Base-by-base conservation (phyloP, 2,888 invertebrate genomes). In the Elaeidobius kamerunicus region DNA sequence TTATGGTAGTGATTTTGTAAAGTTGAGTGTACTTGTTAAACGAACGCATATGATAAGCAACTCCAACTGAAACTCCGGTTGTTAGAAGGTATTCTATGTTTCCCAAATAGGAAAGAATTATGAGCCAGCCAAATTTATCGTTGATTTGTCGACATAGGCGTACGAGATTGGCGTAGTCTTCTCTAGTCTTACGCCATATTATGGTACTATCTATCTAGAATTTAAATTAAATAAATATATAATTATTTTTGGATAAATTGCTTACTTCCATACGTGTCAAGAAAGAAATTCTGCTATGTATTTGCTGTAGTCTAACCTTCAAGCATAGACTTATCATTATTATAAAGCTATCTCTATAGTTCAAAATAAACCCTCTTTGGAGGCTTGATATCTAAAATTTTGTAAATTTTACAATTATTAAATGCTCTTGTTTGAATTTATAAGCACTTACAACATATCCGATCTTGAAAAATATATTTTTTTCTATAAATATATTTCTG, bases 81-180 rank as follows among this genome's bases (percentile, higher is more conserved):
- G 12, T 16, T 14, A 35, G 12, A 6, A 35, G 35, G 11, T 16
- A 35, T n/a, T 35, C 35, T 3, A 35, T 16, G 15, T 35, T 35
- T 35, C 15, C 35, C 14, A 35, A 15, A 15, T 35, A 35, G 3
- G 35, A 35, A 15, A 35, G 3, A 35, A 35, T 35, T 35, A 35
- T 35, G 9, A 35, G 16, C 35, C 35, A 35, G 12, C 15, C 12
- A 16, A 35, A 5, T n/a, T 35, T 35, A 7, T 35, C 5, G 35
- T 35, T 35, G 3, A 35, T 35, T 3, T 3, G 12, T 14, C 15
- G 35, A 14, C 35, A 35, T 9, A 35, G 12, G 4, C 16, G 5
- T 35, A 35, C 5, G 2, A 35, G 16, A 4, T 35, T 35, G 35
- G 16, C 12, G 15, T 35, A 35, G 12, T 35, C 35, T 35, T 35